Conservation (phyloP, 2,888 invertebrate species). For the Junonia oenone region DNA sequence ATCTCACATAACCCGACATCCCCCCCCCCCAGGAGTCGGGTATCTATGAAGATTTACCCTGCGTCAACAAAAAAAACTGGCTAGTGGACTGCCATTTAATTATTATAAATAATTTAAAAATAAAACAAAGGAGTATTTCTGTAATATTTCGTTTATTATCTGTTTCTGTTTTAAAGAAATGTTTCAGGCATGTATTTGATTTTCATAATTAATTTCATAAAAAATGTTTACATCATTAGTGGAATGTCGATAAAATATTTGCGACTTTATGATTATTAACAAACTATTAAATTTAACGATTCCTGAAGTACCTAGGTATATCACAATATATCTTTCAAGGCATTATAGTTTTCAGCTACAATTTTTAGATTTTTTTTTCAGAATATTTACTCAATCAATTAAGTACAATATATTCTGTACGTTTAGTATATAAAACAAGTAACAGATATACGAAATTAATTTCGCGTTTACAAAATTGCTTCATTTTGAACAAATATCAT, state of each 20-base stretch:
- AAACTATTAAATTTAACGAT: no score
- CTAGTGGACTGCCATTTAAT: no score
- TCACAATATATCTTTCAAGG: conserved; percentile 62
- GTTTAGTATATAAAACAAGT: neutral
- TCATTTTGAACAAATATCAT: neutral
- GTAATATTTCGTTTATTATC: conserved; percentile 22
- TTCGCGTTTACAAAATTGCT: conserved; percentile 9
- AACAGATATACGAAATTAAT: neutral
- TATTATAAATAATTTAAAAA: conserved; percentile 4
- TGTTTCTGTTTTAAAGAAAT: conserved; percentile 13
- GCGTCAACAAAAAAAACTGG: no score
- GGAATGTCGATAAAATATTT: conserved; percentile 8
- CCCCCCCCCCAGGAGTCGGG: no score
- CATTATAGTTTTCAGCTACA: conserved; percentile 38
- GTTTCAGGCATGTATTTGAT: conserved; percentile 3
- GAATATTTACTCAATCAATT: neutral
- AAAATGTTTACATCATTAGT: neutral
- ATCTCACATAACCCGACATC: no score
- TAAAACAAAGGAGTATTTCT: conserved; percentile 16
- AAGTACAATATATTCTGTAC: neutral
- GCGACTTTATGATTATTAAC: no score
- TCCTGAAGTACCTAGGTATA: conserved; percentile 30
- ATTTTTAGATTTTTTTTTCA: neutral
- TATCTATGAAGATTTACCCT: no score
- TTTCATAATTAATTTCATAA: neutral